These are phyloP conservation scores for Nothoprocta pentlandii DNA, from an alignment of 2,113 vertebrate genomes.

Conservation along the genomic window DNA sequence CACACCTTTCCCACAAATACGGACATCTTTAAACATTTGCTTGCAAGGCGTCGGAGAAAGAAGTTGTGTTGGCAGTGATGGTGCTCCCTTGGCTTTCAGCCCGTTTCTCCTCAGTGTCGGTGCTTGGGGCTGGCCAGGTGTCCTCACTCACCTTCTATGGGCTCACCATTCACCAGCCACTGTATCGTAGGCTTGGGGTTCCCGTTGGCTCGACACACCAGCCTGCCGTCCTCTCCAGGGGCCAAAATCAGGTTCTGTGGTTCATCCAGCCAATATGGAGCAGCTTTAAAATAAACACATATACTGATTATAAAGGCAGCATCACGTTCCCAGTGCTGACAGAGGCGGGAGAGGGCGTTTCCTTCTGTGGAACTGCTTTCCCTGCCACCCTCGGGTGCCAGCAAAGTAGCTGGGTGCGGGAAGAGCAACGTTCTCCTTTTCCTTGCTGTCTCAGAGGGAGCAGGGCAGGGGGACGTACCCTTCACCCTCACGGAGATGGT, in stretches of 20 bases:
- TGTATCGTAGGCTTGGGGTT: slow-evolving; percentile 94
- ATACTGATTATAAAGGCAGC: background rate
- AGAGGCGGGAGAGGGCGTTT: no score
- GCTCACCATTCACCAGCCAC: slow-evolving; percentile 92
- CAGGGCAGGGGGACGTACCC: slow-evolving; percentile 84
- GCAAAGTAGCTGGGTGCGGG: rapidly evolving
- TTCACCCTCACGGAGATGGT: slow-evolving; percentile 95
- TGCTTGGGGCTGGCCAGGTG: no score
- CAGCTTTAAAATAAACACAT: slow-evolving; percentile 79
- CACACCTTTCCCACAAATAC: background rate
- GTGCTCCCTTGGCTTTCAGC: background rate
- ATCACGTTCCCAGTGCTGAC: background rate
- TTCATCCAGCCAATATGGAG: slow-evolving; percentile 95
- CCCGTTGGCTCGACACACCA: slow-evolving; percentile 93
- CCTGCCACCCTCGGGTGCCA: no score
- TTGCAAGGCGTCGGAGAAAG: no score
- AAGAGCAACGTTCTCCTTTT: rapidly evolving
- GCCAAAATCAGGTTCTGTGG: slow-evolving; percentile 93
- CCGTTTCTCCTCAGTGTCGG: no score
- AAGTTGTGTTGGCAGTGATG: no score
- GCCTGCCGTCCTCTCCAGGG: slow-evolving; percentile 89
- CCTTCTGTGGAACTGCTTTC: background rate
- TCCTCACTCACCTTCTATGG: slow-evolving; percentile 84
- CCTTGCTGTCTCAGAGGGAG: background rate
- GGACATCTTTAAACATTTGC: no score